A percentile compares a stretch with the other conserved stretches of the same genome.
Conservation (phyloP, 1,140 invertebrate species). For the Lepidostoma basale region DNA sequence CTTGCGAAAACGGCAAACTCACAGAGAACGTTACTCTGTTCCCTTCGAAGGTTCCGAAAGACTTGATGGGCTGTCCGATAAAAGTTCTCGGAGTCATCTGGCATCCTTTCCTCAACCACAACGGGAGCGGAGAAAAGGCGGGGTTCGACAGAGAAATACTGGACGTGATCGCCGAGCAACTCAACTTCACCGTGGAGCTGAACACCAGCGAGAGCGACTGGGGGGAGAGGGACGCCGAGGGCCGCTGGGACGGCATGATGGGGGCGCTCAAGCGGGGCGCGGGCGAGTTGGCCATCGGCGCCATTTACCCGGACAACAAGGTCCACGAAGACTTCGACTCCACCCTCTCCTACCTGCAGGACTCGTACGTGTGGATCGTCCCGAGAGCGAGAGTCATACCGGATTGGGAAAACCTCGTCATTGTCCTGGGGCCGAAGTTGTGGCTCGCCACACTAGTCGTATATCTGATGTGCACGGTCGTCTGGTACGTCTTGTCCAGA, state of each 20-base stretch:
- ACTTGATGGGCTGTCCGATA: constrained; percentile 40
- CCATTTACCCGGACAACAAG: constrained; percentile 43
- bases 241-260: constrained; percentile 39
- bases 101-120: constrained; percentile 42
- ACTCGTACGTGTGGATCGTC: constrained; percentile 40
- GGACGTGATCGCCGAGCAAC: constrained; percentile 36
- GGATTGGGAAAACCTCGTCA: constrained; percentile 39
- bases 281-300: constrained; percentile 42
- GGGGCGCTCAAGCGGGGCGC: constrained; percentile 36
- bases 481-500: constrained; percentile 39
- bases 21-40: constrained; percentile 12
- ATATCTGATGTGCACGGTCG: constrained; percentile 28
- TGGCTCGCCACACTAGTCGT: constrained; percentile 35
- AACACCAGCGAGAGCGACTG: constrained; percentile 15
- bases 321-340: constrained; percentile 44
- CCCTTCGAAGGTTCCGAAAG: constrained; percentile 37
- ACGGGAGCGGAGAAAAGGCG: constrained; percentile 21
- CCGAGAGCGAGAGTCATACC: constrained; percentile 41
- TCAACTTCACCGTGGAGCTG: constrained; percentile 40
- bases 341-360: constrained; percentile 43
- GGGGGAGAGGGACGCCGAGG: constrained; percentile 35
- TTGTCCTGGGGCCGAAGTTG: constrained; percentile 26
- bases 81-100: constrained; percentile 40
- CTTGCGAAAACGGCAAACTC: constrained; percentile 27
- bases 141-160: constrained; percentile 40